phyloP scores from a whole-genome alignment of 2,797 vertebrate genomes.

The Leuciscus waleckii region DNA sequence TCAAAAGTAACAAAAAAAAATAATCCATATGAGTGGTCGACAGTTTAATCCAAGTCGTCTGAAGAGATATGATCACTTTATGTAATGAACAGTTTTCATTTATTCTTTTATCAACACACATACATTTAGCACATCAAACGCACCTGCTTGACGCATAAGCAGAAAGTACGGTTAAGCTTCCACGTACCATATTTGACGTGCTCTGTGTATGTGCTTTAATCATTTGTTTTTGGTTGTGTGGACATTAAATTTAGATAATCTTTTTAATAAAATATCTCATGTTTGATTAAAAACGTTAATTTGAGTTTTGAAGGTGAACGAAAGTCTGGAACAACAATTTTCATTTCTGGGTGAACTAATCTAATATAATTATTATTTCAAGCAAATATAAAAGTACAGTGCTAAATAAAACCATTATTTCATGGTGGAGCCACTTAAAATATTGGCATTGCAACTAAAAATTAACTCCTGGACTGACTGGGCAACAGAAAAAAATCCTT shows the following conservation, averaged over 20 bases:
- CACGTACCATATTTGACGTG: neutral
- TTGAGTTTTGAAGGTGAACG: neutral
- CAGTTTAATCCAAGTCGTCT: neutral
- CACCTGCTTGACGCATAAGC: neutral
- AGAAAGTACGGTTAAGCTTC: neutral
- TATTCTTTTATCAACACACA: neutral
- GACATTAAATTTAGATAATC: neutral
- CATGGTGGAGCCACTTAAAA: neutral
- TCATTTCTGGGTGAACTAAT: neutral
- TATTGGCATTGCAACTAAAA: neutral
- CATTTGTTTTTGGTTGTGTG: neutral
- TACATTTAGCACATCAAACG: neutral
- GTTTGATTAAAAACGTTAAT: neutral
- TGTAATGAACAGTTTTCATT: neutral
- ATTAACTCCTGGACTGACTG: neutral
- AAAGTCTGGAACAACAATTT: neutral
- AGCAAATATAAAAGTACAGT: neutral
- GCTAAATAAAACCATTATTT: neutral
- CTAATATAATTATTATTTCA: neutral
- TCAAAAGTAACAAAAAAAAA: neutral
- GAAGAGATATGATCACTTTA: neutral
- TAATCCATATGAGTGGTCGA: no score
- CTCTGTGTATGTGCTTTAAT: neutral
- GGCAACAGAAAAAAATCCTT: neutral
- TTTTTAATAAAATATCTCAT: neutral